Base-by-base conservation (phyloP, 2,888 invertebrate genomes). In the Adela reaumurella region DNA sequence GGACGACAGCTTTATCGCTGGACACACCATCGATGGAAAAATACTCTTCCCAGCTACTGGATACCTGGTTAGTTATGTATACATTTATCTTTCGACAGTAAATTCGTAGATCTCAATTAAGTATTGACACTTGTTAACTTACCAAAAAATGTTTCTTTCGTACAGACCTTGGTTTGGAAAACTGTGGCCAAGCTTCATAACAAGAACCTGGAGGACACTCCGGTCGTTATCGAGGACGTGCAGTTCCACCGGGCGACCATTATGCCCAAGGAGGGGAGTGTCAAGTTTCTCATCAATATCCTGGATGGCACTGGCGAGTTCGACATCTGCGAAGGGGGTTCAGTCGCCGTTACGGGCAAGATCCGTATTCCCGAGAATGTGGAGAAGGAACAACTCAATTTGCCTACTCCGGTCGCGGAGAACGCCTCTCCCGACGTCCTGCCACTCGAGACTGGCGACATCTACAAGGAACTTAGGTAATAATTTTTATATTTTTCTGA, bases 31-130 rank as follows among this genome's bases (percentile, higher is more conserved):
- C 61, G 97, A 97, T 73, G 97, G 97, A 19, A 85, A 97, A 62
- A 83, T 96, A 47, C 81, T 97, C 17, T 97, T 93, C 81, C 97
- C 97, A 17, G 97, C 96, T 52, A 97, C 97, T 41, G 96, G 95
- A 11, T 95, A 95, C 63, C 81, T 97, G 81, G 88, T 88, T 62
- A 65, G 65, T 59, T n/a, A n/a, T n/a, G n/a, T n/a, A n/a, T n/a
- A n/a, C n/a, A n/a, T n/a, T n/a, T n/a, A n/a, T n/a, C n/a, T n/a
- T n/a, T n/a, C n/a, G n/a, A n/a, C n/a, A n/a, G n/a, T n/a, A n/a
- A n/a, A n/a, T n/a, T n/a, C n/a, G n/a, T n/a, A n/a, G 5, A 4
- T 24, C 4, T 24, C 8, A 6, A 8, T 24, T 24, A 24, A 24
- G 24, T 24, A 4, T 6, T 24, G 8, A 24, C 24, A 24, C 8